These are phyloP conservation scores for Sminthurinus aureus DNA, from an alignment of 2,888 invertebrate species.

Conservation along the genomic window DNA sequence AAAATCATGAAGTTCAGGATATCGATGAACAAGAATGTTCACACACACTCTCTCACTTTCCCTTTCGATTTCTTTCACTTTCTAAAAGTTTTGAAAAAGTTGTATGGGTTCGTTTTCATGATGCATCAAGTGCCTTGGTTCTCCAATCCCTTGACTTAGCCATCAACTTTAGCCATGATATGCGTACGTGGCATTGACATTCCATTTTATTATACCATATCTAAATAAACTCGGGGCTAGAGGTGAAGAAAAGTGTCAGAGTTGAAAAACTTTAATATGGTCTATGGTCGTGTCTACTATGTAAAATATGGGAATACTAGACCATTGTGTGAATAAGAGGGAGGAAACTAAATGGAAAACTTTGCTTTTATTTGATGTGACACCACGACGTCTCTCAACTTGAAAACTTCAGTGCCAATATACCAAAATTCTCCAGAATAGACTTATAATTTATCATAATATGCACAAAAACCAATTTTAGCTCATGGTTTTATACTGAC, in stretches of 20 bases:
- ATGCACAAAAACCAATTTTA: no score
- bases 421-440: neutral
- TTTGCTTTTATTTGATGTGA: conserved; percentile 33
- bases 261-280: neutral
- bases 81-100: conserved; percentile 1
- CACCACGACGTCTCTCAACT: conserved; percentile 17
- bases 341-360: conserved; percentile 26
- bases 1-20: neutral
- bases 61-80: neutral
- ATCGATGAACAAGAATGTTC: neutral
- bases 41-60: neutral
- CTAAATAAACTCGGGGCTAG: no score
- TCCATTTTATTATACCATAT: no score
- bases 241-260: no score
- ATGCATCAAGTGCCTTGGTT: neutral
- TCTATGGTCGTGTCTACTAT: neutral
- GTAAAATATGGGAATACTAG: neutral
- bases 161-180: neutral
- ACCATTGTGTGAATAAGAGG: neutral
- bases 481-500: no score
- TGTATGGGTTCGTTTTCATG: neutral
- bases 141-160: neutral
- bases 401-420: neutral
- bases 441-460: no score
- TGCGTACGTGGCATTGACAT: neutral